A percentile compares a stretch with the other conserved stretches of the same genome.
Evolutionary conservation across 2,888 invertebrate species (phyloP).

Genomic region (Erpobdella octoculata): DNA sequence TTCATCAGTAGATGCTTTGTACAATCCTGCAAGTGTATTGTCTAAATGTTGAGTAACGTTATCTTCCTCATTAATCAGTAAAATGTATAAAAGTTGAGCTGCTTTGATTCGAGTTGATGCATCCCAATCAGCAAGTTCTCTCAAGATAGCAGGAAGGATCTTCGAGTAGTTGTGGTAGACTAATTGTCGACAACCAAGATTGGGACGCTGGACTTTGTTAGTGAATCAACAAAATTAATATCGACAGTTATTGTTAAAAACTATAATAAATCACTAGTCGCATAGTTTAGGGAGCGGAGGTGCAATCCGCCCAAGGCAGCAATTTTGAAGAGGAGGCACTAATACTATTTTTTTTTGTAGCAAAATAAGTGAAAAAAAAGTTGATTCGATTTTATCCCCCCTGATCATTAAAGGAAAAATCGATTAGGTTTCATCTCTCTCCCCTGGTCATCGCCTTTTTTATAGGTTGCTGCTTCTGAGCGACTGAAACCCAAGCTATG

Average conservation of each 20-base stretch:
- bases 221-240: background rate
- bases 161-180: slow-evolving; percentile 66
- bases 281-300: too few relatives aligned
- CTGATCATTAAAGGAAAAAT: too few relatives aligned
- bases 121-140: slow-evolving; percentile 71
- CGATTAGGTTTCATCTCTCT: too few relatives aligned
- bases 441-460: too few relatives aligned
- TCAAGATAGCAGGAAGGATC: slow-evolving; percentile 64
- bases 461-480: too few relatives aligned
- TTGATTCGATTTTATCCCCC: too few relatives aligned
- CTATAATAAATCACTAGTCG: too few relatives aligned
- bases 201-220: slow-evolving; percentile 65
- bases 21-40: slow-evolving; percentile 59
- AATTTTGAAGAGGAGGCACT: too few relatives aligned
- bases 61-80: slow-evolving; percentile 67
- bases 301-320: too few relatives aligned
- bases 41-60: slow-evolving; percentile 63
- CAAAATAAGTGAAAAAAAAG: too few relatives aligned
- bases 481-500: too few relatives aligned
- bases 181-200: slow-evolving; percentile 73
- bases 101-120: slow-evolving; percentile 64
- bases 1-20: slow-evolving; percentile 61
- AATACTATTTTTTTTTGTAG: too few relatives aligned
- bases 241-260: background rate
- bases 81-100: slow-evolving; percentile 66